phyloP scores from a whole-genome alignment of 1,140 invertebrate genomes.

The Bombus turneri region DNA sequence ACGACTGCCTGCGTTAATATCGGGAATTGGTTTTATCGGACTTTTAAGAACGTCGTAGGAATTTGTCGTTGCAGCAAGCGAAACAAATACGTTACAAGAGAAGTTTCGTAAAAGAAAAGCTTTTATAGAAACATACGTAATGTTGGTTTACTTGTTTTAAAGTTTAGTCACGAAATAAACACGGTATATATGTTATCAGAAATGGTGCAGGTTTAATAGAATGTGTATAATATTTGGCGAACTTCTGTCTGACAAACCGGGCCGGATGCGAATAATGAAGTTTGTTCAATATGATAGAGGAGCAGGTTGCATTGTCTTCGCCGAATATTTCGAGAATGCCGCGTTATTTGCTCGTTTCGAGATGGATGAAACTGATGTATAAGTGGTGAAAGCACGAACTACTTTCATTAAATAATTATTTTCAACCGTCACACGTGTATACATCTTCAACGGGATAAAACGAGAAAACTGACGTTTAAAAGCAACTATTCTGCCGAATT shows the following conservation, averaged over 20 bases:
- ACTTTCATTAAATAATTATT: background rate
- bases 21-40: constrained; percentile 15
- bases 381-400: background rate
- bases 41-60: constrained; percentile 30
- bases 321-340: background rate
- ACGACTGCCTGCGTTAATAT: constrained; percentile 8
- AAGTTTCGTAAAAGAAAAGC: too few species aligned
- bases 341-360: constrained; percentile 2
- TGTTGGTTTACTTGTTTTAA: background rate
- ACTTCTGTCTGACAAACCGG: background rate
- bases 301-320: constrained; percentile 3
- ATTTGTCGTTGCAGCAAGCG: constrained; percentile 1
- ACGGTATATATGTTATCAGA: background rate
- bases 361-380: background rate
- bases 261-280: background rate
- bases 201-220: background rate
- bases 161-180: background rate
- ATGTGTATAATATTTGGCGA: too few species aligned
- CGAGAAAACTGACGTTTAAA: background rate
- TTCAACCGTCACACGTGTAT: background rate
- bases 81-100: too few species aligned
- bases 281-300: background rate
- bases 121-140: too few species aligned
- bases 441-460: background rate
- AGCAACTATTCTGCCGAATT: background rate